Evolutionary conservation across 2,797 vertebrate genomes (phyloP).

Genomic region (Lepilemur septentrionalis): DNA sequence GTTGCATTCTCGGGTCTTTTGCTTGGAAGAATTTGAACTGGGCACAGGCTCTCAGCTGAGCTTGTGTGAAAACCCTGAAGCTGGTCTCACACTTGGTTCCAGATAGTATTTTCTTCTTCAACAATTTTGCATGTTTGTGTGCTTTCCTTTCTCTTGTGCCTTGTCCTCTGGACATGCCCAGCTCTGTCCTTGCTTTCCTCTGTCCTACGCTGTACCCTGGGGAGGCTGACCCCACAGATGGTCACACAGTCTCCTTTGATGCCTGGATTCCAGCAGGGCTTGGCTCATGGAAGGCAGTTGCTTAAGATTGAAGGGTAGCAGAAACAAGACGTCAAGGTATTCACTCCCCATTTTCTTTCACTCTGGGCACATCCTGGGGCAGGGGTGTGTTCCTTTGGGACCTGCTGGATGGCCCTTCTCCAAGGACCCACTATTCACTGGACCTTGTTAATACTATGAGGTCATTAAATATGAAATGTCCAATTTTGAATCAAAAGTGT

Average conservation of each 20-base stretch:
- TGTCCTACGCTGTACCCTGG: not conserved
- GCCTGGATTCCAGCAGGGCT: not conserved
- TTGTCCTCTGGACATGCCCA: rapidly evolving
- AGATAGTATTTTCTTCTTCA: not conserved
- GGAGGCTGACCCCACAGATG: not conserved
- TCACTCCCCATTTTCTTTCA: not conserved
- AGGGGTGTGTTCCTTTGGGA: not conserved
- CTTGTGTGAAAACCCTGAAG: not conserved
- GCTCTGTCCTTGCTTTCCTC: not conserved
- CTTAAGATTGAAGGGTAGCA: not conserved
- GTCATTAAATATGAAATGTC: too few species aligned
- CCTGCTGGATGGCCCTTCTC: not conserved
- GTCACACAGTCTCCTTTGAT: not conserved
- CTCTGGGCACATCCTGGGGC: not conserved
- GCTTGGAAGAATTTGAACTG: not conserved
- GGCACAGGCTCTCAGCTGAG: not conserved
- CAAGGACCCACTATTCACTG: not conserved
- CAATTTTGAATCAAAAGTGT: too few species aligned
- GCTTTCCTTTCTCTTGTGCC: not conserved
- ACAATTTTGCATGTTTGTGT: not conserved
- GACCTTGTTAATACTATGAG: not conserved
- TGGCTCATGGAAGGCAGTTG: not conserved
- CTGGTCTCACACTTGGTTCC: not conserved
- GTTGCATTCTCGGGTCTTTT: not conserved
- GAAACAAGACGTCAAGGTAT: not conserved